Evolutionary conservation across 2,797 vertebrate genomes (phyloP).

Genomic region (Schizopygopsis pylzovi): DNA sequence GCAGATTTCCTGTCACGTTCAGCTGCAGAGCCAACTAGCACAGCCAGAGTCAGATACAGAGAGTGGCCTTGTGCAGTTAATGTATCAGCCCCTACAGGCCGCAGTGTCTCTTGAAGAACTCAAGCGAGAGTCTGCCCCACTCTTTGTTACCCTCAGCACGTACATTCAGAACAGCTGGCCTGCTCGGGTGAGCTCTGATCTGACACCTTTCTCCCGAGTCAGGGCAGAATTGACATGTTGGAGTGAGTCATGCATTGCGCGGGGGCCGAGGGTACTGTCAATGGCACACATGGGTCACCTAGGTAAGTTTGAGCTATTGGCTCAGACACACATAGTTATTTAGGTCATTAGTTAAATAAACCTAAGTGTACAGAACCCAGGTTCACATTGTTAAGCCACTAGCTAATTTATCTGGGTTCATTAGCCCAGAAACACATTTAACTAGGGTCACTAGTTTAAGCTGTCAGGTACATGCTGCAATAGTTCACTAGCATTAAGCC

Average conservation of each 20-base stretch:
- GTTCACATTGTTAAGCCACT: too few species aligned
- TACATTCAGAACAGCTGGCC: slow-evolving; percentile 30
- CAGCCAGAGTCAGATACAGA: neutral
- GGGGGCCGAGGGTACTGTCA: neutral
- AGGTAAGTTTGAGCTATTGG: too few species aligned
- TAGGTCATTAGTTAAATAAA: too few species aligned
- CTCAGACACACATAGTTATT: too few species aligned
- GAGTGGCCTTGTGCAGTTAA: slow-evolving; percentile 3
- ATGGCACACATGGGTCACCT: too few species aligned
- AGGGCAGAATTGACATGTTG: slow-evolving; percentile 30
- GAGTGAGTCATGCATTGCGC: slow-evolving; percentile 4
- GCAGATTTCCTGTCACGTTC: neutral
- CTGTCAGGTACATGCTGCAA: too few species aligned
- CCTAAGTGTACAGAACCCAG: too few species aligned
- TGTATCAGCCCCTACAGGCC: slow-evolving; percentile 10
- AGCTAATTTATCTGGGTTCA: too few species aligned
- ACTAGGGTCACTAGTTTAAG: too few species aligned
- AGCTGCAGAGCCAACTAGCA: neutral
- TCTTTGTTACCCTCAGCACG: slow-evolving; percentile 5
- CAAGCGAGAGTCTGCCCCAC: neutral
- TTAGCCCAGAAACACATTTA: too few species aligned
- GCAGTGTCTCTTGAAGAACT: slow-evolving; percentile 12
- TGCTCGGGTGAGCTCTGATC: neutral
- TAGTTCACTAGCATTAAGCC: too few species aligned
- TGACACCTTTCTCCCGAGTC: neutral